Evolutionary conservation across 1,140 invertebrate species (phyloP), one percentile per base, ranked within the genome.

Genomic region (Lordiphosa stackelbergi): DNA sequence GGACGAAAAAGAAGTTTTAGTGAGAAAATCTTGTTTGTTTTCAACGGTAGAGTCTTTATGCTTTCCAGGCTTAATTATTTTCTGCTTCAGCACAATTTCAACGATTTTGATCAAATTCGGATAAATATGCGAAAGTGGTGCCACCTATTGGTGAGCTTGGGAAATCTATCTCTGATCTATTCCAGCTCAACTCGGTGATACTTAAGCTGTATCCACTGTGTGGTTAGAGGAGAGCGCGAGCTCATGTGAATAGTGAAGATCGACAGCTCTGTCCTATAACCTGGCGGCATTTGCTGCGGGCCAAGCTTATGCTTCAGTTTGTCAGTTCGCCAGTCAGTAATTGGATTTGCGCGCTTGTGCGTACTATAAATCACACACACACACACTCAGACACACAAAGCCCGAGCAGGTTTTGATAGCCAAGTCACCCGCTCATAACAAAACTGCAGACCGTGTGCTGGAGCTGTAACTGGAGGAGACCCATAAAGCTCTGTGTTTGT

Each of bases 291-390:
- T 69, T 69, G 55, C 75, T 60, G 75, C 75, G 53, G 69, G 74
- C 66, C 43, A 54, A 58, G 52, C 51, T 63, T 42, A 53, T 42
- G 47, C 43, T 46, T 42, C 47, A 77, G 64, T 51, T 52, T 61
- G 69, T 40, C 54, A 75, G 66, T 48, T 53, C 61, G 73, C 13
- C 49, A 69, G 69, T 52, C 53, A 75, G 66, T 79, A 81, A 81
- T 81, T 83, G 75, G 75, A 81, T 81, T 81, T 81, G 75, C 75
- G 75, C 75, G 77, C 68, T 81, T 81, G 75, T 81, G 75, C 75
- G 75, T 81, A 81, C 75, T 81, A 83, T 83, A 81, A 83, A 81
- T 81, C 77, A 83, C 57, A 62, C 49, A 60, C 75, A 74, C 54
- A 55, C 41, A 51, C 10, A 40, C 37, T 11, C 24, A 45, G 5